A percentile compares a stretch with the other conserved stretches of the same genome.
These are phyloP conservation scores for Chaetura pelagica DNA, from an alignment of 2,113 vertebrate genomes.

Conservation along the genomic window DNA sequence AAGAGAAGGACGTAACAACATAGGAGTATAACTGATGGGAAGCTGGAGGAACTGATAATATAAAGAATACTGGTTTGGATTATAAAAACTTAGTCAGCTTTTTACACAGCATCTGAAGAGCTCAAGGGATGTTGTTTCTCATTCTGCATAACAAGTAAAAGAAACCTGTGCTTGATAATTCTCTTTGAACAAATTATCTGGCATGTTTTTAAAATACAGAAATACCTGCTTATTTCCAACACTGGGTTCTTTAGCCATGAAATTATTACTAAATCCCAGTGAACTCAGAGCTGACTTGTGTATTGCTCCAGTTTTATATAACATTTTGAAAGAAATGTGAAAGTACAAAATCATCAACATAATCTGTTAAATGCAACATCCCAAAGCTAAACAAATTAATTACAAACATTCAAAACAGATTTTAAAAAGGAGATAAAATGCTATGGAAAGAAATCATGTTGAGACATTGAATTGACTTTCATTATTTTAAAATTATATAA, in stretches of 20 bases:
- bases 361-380: not conserved
- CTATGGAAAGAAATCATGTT: not conserved
- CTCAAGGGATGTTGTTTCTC: not conserved
- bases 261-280: not conserved
- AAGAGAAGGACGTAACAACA: not conserved
- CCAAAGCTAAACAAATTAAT: not conserved
- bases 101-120: not conserved
- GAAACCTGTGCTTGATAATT: constrained; percentile 9
- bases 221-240: not conserved
- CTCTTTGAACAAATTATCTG: constrained; percentile 4
- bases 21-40: not conserved
- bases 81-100: not conserved
- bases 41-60: not conserved
- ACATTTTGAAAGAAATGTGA: not conserved
- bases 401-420: not conserved
- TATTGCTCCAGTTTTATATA: not conserved
- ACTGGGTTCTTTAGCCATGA: not conserved
- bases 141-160: not conserved
- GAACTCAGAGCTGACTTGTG: not conserved
- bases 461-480: not conserved
- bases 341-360: not conserved
- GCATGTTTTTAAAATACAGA: not conserved
- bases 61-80: not conserved
- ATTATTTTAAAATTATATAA: not conserved
- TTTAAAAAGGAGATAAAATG: not conserved